Conservation (phyloP, 1,140 invertebrate species). For the Mamestra configurata region DNA sequence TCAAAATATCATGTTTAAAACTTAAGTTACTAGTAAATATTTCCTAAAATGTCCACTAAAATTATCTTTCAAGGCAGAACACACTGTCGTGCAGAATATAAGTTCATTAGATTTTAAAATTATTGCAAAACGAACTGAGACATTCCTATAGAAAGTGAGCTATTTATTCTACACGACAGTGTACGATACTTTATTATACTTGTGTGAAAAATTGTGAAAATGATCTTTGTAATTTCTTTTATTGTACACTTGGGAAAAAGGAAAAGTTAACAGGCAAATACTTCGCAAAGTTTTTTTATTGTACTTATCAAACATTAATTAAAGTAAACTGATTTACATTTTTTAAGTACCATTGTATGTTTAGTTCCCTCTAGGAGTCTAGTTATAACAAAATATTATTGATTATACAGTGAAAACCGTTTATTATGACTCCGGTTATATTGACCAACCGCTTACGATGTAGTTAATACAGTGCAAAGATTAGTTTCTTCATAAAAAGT, state of each 20-base stretch:
- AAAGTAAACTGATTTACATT: too few species aligned
- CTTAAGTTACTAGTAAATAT: neutral
- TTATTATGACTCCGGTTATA: too few species aligned
- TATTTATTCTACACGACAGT: neutral
- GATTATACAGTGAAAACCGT: too few species aligned
- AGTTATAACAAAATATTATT: too few species aligned
- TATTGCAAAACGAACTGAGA: slow-evolving; percentile 24
- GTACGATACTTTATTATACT: neutral
- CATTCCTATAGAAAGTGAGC: slow-evolving; percentile 30
- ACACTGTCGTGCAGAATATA: slow-evolving; percentile 1
- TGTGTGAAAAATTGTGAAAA: neutral
- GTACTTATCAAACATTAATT: too few species aligned
- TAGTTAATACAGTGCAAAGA: too few species aligned
- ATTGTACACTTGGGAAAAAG: neutral
- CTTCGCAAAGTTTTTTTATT: too few species aligned
- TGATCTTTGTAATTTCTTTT: neutral
- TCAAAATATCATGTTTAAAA: neutral
- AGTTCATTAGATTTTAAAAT: slow-evolving; percentile 6
- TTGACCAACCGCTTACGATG: too few species aligned
- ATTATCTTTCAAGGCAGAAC: neutral
- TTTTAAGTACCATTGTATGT: too few species aligned
- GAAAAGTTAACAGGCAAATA: neutral
- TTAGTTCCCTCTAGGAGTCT: too few species aligned
- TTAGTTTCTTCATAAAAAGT: too few species aligned
- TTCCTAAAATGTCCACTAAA: neutral